These are phyloP conservation scores for Machimus atricapillus DNA, from an alignment of 2,888 invertebrate species.

Conservation along the genomic window DNA sequence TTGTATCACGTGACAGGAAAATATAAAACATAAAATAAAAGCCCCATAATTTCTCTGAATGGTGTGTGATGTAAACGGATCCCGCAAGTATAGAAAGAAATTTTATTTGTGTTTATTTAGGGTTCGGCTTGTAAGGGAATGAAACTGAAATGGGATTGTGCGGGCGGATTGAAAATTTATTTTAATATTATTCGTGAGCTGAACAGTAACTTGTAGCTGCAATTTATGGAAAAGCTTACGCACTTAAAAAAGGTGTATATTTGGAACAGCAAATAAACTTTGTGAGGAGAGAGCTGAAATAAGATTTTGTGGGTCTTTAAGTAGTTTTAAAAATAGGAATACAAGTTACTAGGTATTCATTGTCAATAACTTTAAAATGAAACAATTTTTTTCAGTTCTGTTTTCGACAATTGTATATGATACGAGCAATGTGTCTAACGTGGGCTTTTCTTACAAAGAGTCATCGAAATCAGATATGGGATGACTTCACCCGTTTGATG, in stretches of 20 bases:
- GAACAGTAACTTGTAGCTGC: not conserved
- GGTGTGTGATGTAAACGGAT: not conserved
- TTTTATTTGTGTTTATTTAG: not conserved
- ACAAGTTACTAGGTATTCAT: no score
- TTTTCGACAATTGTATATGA: no score
- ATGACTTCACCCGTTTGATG: no score
- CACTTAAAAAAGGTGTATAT: not conserved
- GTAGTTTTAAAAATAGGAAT: not conserved
- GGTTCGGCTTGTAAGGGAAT: not conserved
- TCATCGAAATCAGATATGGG: no score
- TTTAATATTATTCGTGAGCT: not conserved
- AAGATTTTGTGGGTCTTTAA: no score
- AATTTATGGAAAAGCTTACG: not conserved
- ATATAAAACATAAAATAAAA: not conserved
- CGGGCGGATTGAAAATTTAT: not conserved
- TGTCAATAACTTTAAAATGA: no score
- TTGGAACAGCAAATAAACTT: not conserved
- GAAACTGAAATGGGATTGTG: not conserved
- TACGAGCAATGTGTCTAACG: no score
- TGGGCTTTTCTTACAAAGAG: no score
- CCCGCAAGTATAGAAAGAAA: not conserved
- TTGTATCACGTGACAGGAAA: not conserved
- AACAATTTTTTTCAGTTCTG: no score
- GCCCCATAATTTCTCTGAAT: not conserved
- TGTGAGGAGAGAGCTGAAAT: not conserved